Evolutionary conservation across 2,797 vertebrate species (phyloP).

Genomic region (Babyrousa celebensis): DNA sequence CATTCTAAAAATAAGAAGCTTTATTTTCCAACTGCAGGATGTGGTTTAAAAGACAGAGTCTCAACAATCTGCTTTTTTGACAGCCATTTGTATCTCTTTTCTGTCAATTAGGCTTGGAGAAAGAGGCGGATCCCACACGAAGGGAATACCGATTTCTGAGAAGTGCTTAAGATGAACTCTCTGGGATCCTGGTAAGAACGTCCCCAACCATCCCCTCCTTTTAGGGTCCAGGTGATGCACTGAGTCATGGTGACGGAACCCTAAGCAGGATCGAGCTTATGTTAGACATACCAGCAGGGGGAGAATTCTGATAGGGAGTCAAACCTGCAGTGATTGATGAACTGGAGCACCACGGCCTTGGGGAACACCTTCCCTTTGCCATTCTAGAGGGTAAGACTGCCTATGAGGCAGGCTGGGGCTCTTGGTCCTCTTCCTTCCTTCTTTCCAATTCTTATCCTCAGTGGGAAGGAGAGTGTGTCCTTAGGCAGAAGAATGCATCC

Average conservation of each 20-base stretch:
- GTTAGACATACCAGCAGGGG: conserved; percentile 11
- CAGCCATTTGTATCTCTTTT: conserved; percentile 84
- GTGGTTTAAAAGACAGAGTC: conserved; percentile 86
- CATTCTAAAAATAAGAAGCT: conserved; percentile 89
- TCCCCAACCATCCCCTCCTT: not conserved
- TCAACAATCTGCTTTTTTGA: conserved; percentile 85
- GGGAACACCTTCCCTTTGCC: not conserved
- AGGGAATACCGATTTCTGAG: conserved; percentile 69
- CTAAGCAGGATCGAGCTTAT: not conserved
- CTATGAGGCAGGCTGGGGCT: not conserved
- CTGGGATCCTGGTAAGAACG: conserved; percentile 66
- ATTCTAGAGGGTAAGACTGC: not conserved
- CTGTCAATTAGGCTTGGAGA: conserved; percentile 70
- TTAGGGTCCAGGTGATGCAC: conserved; percentile 70
- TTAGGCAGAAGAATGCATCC: not conserved
- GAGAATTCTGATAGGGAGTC: conserved; percentile 71
- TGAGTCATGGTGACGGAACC: conserved; percentile 30
- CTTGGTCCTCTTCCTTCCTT: not conserved
- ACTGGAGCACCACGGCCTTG: not conserved
- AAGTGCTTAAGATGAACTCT: conserved; percentile 79
- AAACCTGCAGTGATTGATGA: not conserved
- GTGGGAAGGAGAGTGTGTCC: not conserved
- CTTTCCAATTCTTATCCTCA: not conserved
- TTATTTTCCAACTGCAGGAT: conserved; percentile 89
- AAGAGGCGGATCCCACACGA: conserved; percentile 12